Evolutionary conservation across 2,113 vertebrate species (phyloP).

Genomic region (Podiceps cristatus): DNA sequence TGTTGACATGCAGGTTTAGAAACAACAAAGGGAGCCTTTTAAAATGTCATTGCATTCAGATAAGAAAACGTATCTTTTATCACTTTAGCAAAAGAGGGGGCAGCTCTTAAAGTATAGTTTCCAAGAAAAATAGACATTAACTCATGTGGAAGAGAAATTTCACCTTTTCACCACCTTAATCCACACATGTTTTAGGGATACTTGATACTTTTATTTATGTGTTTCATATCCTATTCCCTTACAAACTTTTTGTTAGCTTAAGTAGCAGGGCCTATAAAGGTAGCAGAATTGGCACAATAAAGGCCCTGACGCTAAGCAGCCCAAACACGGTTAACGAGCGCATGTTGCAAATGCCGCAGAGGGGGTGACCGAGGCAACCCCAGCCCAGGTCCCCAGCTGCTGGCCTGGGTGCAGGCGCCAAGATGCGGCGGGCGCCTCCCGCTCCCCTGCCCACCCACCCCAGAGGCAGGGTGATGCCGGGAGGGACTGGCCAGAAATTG

Average conservation of each 20-base stretch:
- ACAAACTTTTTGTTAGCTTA: slow-evolving; percentile 67
- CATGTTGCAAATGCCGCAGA: rapidly evolving
- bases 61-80: slow-evolving; percentile 80
- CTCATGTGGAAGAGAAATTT: slow-evolving; percentile 73
- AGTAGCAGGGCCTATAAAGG: slow-evolving; percentile 65
- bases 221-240: slow-evolving; percentile 69
- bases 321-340: neutral
- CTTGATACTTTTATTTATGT: slow-evolving; percentile 77
- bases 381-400: neutral
- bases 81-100: slow-evolving; percentile 61
- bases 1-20: slow-evolving; percentile 79
- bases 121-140: slow-evolving; percentile 78
- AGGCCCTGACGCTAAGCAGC: slow-evolving; percentile 6
- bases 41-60: slow-evolving; percentile 79
- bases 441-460: neutral
- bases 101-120: slow-evolving; percentile 62
- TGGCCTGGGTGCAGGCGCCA: rapidly evolving
- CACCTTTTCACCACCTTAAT: slow-evolving; percentile 81
- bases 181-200: slow-evolving; percentile 74
- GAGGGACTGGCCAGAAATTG: neutral
- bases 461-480: rapidly evolving
- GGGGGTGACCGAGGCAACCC: neutral
- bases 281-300: slow-evolving; percentile 52
- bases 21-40: slow-evolving; percentile 81
- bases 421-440: neutral